These are phyloP conservation scores for Meloidogyne exigua DNA, from an alignment of 1,140 invertebrate species.

Conservation along the genomic window DNA sequence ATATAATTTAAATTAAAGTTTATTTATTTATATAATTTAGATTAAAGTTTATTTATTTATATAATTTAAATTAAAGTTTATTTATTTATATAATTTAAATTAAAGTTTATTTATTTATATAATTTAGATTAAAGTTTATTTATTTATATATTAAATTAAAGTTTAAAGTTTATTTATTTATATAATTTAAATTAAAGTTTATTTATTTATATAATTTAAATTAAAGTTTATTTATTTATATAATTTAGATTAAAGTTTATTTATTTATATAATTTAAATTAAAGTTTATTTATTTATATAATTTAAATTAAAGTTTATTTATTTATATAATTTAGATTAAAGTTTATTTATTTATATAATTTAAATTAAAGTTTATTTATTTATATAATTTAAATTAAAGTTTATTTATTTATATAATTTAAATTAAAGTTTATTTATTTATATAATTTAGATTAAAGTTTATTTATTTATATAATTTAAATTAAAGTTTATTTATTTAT, in stretches of 20 bases:
- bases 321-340: neutral
- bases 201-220: neutral
- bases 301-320: neutral
- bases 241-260: neutral
- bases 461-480: neutral
- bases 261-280: neutral
- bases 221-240: neutral
- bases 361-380: neutral
- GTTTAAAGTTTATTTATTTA: too few relatives aligned
- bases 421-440: neutral
- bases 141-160: too few relatives aligned
- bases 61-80: neutral
- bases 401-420: neutral
- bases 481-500: neutral
- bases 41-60: neutral
- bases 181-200: neutral
- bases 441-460: neutral
- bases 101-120: too few relatives aligned
- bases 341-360: neutral
- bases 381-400: neutral
- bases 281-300: neutral
- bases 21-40: neutral
- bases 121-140: too few relatives aligned
- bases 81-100: neutral
- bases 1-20: neutral